phyloP scores from a whole-genome alignment of 2,888 invertebrate genomes.

The Nasonovia ribisnigri region DNA sequence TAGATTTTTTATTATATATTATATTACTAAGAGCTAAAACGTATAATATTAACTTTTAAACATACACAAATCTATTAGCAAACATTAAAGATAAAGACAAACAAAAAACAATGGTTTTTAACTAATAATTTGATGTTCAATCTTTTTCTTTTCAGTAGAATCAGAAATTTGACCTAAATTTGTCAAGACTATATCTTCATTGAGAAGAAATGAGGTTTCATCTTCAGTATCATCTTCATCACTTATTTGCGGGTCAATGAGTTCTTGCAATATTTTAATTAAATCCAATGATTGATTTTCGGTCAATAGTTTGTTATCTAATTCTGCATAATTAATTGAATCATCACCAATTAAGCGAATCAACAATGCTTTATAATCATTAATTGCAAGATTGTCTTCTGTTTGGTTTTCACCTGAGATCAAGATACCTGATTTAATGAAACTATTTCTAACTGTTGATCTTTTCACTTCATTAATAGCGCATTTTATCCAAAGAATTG shows the following conservation, averaged over 20 bases:
- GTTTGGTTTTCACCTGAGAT: background rate
- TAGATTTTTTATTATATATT: background rate
- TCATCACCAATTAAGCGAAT: background rate
- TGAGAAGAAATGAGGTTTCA: background rate
- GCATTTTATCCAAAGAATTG: slow-evolving; percentile 46
- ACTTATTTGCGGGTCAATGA: slow-evolving; percentile 28
- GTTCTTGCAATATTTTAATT: slow-evolving; percentile 49
- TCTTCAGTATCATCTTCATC: slow-evolving; percentile 26
- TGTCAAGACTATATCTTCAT: background rate
- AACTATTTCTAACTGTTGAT: slow-evolving; percentile 24
- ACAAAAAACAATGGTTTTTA: background rate
- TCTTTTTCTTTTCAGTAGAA: background rate
- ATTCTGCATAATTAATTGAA: slow-evolving; percentile 20
- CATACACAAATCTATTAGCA: background rate
- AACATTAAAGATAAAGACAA: background rate
- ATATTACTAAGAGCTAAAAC: background rate
- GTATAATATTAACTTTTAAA: background rate
- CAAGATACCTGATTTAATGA: slow-evolving; percentile 29
- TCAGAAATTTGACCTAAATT: background rate
- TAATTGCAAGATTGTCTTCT: background rate
- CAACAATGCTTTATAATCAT: background rate
- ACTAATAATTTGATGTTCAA: background rate
- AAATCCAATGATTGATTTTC: slow-evolving; percentile 43
- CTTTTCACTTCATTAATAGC: background rate
- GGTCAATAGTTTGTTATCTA: slow-evolving; percentile 24